phyloP scores from a whole-genome alignment of 2,113 vertebrate species.

The Emberiza fucata region DNA sequence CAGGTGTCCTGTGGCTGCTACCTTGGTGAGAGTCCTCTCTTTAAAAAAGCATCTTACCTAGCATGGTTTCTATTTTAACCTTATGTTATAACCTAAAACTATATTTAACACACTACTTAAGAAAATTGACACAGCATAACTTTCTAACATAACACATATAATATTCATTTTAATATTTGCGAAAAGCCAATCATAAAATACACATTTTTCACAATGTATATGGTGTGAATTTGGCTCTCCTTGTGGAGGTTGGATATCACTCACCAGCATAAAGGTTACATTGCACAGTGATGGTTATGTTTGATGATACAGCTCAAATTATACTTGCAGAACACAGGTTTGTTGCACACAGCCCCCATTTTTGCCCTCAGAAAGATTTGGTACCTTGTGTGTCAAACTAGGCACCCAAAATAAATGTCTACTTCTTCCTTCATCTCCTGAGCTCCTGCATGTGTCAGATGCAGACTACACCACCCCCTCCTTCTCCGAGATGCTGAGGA shows the following conservation, averaged over 20 bases:
- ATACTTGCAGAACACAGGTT: neutral
- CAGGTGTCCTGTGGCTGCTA: too few species aligned
- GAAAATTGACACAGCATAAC: too few species aligned
- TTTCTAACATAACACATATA: too few species aligned
- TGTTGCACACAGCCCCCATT: neutral
- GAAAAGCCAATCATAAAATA: too few species aligned
- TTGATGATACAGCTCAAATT: neutral
- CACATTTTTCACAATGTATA: too few species aligned
- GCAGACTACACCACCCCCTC: neutral
- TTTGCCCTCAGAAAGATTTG: neutral
- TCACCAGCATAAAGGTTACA: fast-evolving
- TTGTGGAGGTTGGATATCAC: neutral
- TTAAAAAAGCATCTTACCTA: too few species aligned
- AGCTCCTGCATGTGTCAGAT: neutral
- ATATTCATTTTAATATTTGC: too few species aligned
- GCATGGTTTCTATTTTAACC: too few species aligned
- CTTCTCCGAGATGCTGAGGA: neutral
- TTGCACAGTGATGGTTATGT: neutral
- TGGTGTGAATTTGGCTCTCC: neutral
- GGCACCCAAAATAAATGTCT: neutral
- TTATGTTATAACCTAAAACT: too few species aligned
- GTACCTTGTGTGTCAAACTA: neutral
- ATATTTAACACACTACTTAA: too few species aligned
- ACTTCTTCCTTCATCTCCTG: neutral
- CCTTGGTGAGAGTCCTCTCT: too few species aligned